Conservation (phyloP, 2,888 invertebrate species). For the Dicycla oo region DNA sequence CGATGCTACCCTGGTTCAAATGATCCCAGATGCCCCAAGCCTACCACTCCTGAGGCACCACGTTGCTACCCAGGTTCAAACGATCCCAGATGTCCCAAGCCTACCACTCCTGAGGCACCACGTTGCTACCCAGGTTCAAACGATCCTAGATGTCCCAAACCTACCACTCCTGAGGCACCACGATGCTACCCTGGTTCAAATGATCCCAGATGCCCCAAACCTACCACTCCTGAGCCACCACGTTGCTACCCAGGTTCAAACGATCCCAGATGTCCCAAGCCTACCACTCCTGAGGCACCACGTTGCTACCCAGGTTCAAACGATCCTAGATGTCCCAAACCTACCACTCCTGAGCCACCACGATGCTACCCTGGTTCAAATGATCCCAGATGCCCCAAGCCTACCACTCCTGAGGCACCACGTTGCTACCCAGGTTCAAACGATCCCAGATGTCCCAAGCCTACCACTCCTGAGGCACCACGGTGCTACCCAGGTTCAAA, state of each 20-base stretch:
- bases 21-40: background rate
- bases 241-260: background rate
- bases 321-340: constrained; percentile 70
- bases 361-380: constrained; percentile 52
- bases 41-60: constrained; percentile 5
- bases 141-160: constrained; percentile 63
- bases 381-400: background rate
- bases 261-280: constrained; percentile 63
- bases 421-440: constrained; percentile 6
- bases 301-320: background rate
- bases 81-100: constrained; percentile 70
- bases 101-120: background rate
- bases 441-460: constrained; percentile 1
- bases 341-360: constrained; percentile 64
- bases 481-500: constrained; percentile 30
- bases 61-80: background rate
- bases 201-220: constrained; percentile 70
- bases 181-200: constrained; percentile 66
- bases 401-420: constrained; percentile 5
- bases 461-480: constrained; percentile 48
- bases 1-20: constrained; percentile 62
- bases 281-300: constrained; percentile 62
- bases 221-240: constrained; percentile 53
- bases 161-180: constrained; percentile 65
- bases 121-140: background rate